Percentiles rank a stretch among this genome's conserved stretches.
These are phyloP conservation scores for Orthosia gracilis DNA, from an alignment of 2,888 invertebrate genomes.

Conservation along the genomic window DNA sequence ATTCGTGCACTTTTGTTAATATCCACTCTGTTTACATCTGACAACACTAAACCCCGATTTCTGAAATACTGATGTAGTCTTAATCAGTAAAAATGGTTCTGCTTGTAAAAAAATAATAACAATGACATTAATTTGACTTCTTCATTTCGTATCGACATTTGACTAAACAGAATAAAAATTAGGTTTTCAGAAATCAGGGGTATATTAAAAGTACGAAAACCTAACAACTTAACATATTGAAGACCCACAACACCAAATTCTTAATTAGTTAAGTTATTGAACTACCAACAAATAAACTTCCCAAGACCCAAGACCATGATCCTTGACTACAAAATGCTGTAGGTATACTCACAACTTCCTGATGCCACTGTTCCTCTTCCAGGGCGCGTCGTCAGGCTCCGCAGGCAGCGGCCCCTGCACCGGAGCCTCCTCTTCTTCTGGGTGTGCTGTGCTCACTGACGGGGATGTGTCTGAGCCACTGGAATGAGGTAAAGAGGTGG, in stretches of 20 bases:
- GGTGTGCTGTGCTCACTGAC: slow-evolving; percentile 80
- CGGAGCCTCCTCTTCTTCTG: slow-evolving; percentile 95
- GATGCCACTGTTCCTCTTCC: slow-evolving; percentile 97
- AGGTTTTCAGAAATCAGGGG: neutral
- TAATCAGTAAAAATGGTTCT: neutral
- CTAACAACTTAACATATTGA: fast-evolving
- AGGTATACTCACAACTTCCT: slow-evolving; percentile 95
- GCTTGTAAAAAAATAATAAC: neutral
- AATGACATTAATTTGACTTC: neutral
- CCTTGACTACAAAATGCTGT: neutral
- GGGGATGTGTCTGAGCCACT: slow-evolving; percentile 85
- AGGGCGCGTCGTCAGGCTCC: slow-evolving; percentile 99
- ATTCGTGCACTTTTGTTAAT: no score
- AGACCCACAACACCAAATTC: neutral
- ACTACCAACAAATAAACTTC: neutral
- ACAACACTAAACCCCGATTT: neutral
- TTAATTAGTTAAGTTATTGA: neutral
- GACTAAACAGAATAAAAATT: neutral
- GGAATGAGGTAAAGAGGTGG: slow-evolving; percentile 23
- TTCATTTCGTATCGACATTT: neutral
- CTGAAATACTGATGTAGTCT: neutral
- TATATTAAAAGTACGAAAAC: neutral
- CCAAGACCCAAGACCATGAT: neutral
- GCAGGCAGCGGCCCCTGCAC: slow-evolving; percentile 99
- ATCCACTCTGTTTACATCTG: neutral